phyloP scores from a whole-genome alignment of 2,888 invertebrate genomes.

The Drymonia ruficornis region DNA sequence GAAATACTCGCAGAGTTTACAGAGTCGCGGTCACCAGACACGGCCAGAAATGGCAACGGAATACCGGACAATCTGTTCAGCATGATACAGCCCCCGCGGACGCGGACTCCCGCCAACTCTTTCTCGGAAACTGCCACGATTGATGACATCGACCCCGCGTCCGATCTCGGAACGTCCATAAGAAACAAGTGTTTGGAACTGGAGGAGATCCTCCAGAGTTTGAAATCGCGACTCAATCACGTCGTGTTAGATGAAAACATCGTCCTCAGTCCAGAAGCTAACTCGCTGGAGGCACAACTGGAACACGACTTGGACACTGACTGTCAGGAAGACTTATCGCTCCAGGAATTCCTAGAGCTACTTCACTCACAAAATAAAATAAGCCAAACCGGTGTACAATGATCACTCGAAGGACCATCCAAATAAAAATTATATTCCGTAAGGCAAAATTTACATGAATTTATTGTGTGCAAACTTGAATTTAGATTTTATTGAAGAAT shows the following conservation, averaged over 20 bases:
- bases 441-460: constrained; percentile 68
- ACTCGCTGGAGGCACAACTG: constrained; percentile 77
- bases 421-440: constrained; percentile 35
- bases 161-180: constrained; percentile 79
- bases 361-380: constrained; percentile 78
- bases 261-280: constrained; percentile 77
- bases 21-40: constrained; percentile 67
- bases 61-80: constrained; percentile 70
- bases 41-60: constrained; percentile 64
- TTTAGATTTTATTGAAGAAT: constrained; percentile 65
- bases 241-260: constrained; percentile 81
- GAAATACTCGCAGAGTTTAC: constrained; percentile 80
- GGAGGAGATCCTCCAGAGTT: constrained; percentile 79
- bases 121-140: constrained; percentile 74
- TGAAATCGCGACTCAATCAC: constrained; percentile 79
- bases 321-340: constrained; percentile 79
- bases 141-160: constrained; percentile 79
- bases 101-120: constrained; percentile 77
- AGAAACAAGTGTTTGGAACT: constrained; percentile 80
- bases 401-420: constrained; percentile 41
- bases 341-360: constrained; percentile 79
- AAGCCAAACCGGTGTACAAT: constrained; percentile 68
- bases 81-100: constrained; percentile 76
- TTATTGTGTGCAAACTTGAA: constrained; percentile 73
- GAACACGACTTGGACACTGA: constrained; percentile 82